Base-by-base conservation (phyloP, 2,113 vertebrate genomes). In the Orcinus orca region DNA sequence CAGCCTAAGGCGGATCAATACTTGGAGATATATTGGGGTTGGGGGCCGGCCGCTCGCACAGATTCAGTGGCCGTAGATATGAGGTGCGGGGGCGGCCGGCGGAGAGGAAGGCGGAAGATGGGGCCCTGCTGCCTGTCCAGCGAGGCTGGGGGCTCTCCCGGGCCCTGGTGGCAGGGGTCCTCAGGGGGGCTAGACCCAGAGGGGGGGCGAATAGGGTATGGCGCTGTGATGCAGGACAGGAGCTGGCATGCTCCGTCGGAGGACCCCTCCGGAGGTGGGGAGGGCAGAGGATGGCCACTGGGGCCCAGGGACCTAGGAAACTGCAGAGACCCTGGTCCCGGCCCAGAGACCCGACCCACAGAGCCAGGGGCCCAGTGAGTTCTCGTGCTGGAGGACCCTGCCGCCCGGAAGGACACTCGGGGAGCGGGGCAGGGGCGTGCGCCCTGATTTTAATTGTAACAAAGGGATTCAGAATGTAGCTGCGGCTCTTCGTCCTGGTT, bases 1-100 rank as follows among this genome's bases (percentile, higher is more conserved):
- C 98, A 98, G 99, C 98, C 99, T 98, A 97, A 98, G 98, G 50
- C 98, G 99, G 99, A 99, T 99, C 99, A 99, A 99, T 99, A 99
- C 98, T 93, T 98, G 97, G 97, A 98, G 98, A 98, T 98, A 97
- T 97, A 98, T 98, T 98, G 99, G 99, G 99, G 99, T 98, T 98
- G 99, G 99, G 99, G 99, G 98, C 98, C 94, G 96, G 98, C 97
- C 65, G 89, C 98, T 98, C 97, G 82, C 96, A 95, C 93, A 99
- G 98, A 98, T 99, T 99, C 99, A 99, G 99, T 99, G 98, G 98
- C 98, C 98, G 97, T 99, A 99, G 99, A 99, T 99, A 98, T 98
- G 97, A 97, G 92, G 68, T 67, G 68, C 93, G 96, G 76, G 96
- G 97, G 41, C 0, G 1, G 67, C 97, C 90, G 85, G 97, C 63